Conservation (phyloP, 2,797 vertebrate genomes). For the Betta splendens region DNA sequence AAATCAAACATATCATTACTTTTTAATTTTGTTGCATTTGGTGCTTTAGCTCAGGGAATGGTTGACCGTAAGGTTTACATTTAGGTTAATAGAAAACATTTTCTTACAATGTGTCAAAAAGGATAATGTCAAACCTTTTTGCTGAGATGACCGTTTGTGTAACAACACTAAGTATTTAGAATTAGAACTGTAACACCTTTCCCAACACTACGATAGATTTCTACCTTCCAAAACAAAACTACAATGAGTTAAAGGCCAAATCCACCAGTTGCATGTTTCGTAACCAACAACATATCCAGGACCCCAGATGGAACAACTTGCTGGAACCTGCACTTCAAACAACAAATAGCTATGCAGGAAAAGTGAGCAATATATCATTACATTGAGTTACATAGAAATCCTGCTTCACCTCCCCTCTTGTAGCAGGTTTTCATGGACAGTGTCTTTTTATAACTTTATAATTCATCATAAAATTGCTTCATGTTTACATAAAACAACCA, state of each 20-base stretch:
- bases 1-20: not conserved
- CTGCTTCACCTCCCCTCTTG: conserved; percentile 1
- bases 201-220: conserved; percentile 26
- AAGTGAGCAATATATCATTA: not conserved
- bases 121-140: conserved; percentile 1
- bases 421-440: conserved; percentile 28
- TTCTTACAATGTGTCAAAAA: not conserved
- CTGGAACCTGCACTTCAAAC: conserved; percentile 20
- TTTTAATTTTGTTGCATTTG: conserved; percentile 5
- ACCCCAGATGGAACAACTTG: not conserved
- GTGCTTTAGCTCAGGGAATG: not conserved
- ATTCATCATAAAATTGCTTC: conserved; percentile 13
- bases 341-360: conserved; percentile 26
- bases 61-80: not conserved
- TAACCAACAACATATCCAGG: conserved; percentile 22
- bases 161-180: conserved; percentile 29
- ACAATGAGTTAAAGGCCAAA: conserved; percentile 38
- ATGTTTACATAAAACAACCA: conserved; percentile 35
- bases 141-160: conserved; percentile 25
- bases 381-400: conserved; percentile 1
- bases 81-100: not conserved
- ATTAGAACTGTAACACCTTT: conserved; percentile 15
- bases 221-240: conserved; percentile 19
- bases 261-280: conserved; percentile 16
- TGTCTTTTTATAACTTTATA: conserved; percentile 19